Evolutionary conservation across 1,140 invertebrate genomes (phyloP).

Genomic region (Globodera rostochiensis): DNA sequence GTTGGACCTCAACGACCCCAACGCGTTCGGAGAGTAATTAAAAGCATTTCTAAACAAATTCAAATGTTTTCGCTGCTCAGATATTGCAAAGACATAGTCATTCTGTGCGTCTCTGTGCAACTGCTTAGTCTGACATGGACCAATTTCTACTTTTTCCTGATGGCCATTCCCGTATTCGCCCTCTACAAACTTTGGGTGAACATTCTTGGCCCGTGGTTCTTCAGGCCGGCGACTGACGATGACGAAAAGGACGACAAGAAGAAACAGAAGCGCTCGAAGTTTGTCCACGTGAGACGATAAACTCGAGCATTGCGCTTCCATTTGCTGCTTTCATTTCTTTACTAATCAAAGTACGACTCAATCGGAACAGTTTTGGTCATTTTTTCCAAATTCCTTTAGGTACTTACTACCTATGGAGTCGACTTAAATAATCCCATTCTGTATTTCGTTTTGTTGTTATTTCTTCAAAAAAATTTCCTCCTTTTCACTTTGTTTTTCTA

Average conservation of each 20-base stretch:
- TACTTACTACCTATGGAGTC: too few relatives aligned
- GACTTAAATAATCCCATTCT: too few relatives aligned
- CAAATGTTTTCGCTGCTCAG: constrained; percentile 34
- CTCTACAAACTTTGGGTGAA: constrained; percentile 57
- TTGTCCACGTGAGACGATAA: constrained; percentile 38
- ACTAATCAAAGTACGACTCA: too few relatives aligned
- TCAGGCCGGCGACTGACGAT: constrained; percentile 45
- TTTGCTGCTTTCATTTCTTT: not conserved
- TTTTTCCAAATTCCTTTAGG: too few relatives aligned
- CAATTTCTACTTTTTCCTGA: constrained; percentile 53
- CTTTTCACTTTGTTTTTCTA: too few relatives aligned
- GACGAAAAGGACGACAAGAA: constrained; percentile 52
- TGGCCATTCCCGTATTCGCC: constrained; percentile 50
- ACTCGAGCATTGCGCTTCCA: not conserved
- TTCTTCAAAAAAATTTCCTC: too few relatives aligned
- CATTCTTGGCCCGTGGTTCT: constrained; percentile 59
- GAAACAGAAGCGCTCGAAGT: constrained; percentile 38
- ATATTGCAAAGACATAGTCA: constrained; percentile 62
- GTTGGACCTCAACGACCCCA: constrained; percentile 59
- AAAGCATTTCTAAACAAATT: constrained; percentile 4
- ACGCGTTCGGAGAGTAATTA: constrained; percentile 61
- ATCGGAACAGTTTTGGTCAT: too few relatives aligned
- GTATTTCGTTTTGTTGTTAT: too few relatives aligned
- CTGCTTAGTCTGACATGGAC: constrained; percentile 49
- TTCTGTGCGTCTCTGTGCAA: constrained; percentile 53